Base-by-base conservation (phyloP, 1,140 invertebrate species). In the Homalodisca vitripennis region DNA sequence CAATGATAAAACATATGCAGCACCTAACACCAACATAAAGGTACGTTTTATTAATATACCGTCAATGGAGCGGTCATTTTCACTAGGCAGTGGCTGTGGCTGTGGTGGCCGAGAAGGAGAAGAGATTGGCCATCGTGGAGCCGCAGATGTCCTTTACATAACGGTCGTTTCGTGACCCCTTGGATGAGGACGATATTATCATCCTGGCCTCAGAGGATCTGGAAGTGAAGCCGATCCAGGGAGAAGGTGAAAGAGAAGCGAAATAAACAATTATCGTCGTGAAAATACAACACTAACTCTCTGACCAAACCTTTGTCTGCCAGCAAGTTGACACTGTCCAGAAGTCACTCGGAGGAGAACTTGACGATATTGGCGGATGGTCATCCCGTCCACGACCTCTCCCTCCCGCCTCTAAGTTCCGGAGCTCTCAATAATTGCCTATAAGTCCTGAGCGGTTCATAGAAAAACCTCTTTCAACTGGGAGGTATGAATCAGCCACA, bases 401-500 rank as follows among this genome's bases (percentile, higher is more conserved):
- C 27, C 13, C 34, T 55, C 55, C 65, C 34, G 48, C 47, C 29
- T 51, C 48, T 57, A 12, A 27, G 29, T n/a, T 47, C 68, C 6
- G 46, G 57, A 13, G 60, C 73, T 1, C 48, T 75, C 41, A 71
- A 85, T 75, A 82, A 84, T 72, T 87, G 84, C 75, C 82, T 87
- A 30, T 81, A 83, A 60, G 84, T 82, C 12, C 80, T 86, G 51
- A 84, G 84, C 73, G 85, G 85, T 30, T 85, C 84, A 75, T 87
- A 85, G 85, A 87, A 84, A 77, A 87, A 87, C 77, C 81, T 87
- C 66, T 80, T 87, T 71, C 81, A 85, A 83, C 80, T 90, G 82
- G 88, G 89, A 81, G 90, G 90, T 73, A 91, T 92, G 88, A 91
- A 87, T 78, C 88, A 90, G 83, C 88, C 85, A 72, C 87, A 85